A percentile compares a stretch with the other conserved stretches of the same genome.
phyloP scores from a whole-genome alignment of 2,113 vertebrate genomes.

The Noctilio leporinus region DNA sequence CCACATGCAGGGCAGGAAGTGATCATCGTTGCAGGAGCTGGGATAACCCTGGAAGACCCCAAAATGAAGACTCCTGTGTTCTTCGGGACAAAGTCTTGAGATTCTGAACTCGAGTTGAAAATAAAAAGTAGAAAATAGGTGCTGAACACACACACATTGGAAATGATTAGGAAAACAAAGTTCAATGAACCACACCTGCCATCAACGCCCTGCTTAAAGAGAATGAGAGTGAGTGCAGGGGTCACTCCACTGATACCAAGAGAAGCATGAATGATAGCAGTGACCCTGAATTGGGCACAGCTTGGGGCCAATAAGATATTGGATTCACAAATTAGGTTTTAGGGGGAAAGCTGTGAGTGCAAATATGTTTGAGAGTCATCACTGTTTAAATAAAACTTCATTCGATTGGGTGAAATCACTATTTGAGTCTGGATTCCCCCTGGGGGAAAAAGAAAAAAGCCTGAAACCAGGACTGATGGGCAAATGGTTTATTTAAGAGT shows the following conservation, averaged over 20 bases:
- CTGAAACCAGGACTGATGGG: not conserved
- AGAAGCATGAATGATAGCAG: not conserved
- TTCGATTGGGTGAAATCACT: not conserved
- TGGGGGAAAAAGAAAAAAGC: not conserved
- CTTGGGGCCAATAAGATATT: not conserved
- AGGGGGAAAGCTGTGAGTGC: not conserved
- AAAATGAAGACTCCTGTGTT: not conserved
- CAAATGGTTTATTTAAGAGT: not conserved
- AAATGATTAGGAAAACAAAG: constrained; percentile 86
- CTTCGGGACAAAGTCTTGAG: not conserved
- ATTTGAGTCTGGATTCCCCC: not conserved
- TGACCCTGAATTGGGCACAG: not conserved
- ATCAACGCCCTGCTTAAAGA: constrained; percentile 82
- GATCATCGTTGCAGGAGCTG: fast-evolving
- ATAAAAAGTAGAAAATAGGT: constrained; percentile 86
- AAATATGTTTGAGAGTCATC: not conserved
- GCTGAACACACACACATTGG: constrained; percentile 78
- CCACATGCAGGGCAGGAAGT: not conserved
- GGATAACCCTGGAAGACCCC: not conserved
- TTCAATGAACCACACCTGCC: constrained; percentile 83
- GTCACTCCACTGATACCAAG: not conserved
- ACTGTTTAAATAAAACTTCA: not conserved
- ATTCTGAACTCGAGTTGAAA: constrained; percentile 83
- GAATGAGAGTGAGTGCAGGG: not conserved
- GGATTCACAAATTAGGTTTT: not conserved